Evolutionary conservation across 1,140 invertebrate species (phyloP), one percentile per base, ranked within the genome.

Genomic region (Drosophila pseudoobscura): DNA sequence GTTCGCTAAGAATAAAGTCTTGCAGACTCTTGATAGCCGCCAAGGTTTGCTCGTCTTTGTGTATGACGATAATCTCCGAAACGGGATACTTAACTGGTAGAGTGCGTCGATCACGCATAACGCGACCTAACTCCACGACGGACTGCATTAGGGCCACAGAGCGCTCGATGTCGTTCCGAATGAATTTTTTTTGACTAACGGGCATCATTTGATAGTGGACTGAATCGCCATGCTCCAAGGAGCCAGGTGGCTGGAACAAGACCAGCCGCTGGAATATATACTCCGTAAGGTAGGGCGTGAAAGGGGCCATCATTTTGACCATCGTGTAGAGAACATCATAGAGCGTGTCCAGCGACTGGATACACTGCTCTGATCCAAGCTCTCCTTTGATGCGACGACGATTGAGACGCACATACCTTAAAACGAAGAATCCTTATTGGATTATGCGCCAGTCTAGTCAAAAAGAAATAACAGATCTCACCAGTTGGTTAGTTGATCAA

Each of bases 401-500:
- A 91, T 99, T 99, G 94, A 99, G 97, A 60, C 98, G 94, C 7
- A 99, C 98, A 91, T 99, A 99, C 89, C 89, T 50, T 39, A 6
- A 5, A 9, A 8, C 11, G 15, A 3, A 31, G 22, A 3, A 9
- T 8, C 6, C 29, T 13, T 29, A n/a, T 24, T 41, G 35, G 35
- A 13, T 17, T 5, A 22, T 4, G 8, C 17, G 20, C 1, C 44
- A 31, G 15, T 20, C 3, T 3, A 9, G 31, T 3, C 31, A 31
- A 31, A 31, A 31, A 31, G 24, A 7, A 9, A 22, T 24, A 22
- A 17, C 0, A 11, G 2, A 0, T 8, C 62, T 53, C 45, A 91
- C 98, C 98, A 99, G 91, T 99, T 99, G 5, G 98, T 99, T 3
- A 99, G 93, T 90, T 99, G 97, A 88, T 99, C 98, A 74, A 99